Evolutionary conservation across 2,888 invertebrate genomes (phyloP).

Genomic region (Rhogogaster chlorosoma): DNA sequence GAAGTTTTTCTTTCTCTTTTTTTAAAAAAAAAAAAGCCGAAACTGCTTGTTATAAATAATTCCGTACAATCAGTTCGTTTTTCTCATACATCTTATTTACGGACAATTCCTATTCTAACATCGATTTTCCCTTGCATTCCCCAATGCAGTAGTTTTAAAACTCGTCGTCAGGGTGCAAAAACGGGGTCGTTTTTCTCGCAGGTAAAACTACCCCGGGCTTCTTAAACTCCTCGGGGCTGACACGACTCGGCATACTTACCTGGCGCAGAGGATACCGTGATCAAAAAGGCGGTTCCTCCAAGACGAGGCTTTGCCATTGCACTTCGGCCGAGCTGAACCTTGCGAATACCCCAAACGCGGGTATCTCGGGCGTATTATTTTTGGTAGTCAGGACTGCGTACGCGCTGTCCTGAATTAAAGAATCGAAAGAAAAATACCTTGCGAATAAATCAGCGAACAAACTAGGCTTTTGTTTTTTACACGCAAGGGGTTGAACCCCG

Average conservation of each 20-base stretch:
- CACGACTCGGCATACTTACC: slow-evolving; percentile 31
- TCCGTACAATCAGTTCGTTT: too few species aligned
- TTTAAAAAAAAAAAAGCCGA: too few species aligned
- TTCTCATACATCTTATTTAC: too few species aligned
- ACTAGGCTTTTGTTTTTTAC: background rate
- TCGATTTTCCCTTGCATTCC: background rate
- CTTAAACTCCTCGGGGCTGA: background rate
- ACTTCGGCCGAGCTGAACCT: slow-evolving; percentile 47
- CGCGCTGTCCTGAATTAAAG: slow-evolving; percentile 30
- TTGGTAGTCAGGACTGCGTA: slow-evolving; percentile 50
- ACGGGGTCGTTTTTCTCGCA: background rate
- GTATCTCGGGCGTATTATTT: slow-evolving; percentile 51
- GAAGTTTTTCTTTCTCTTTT: too few species aligned
- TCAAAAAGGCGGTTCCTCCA: slow-evolving; percentile 50
- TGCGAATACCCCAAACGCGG: slow-evolving; percentile 49
- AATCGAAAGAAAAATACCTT: background rate
- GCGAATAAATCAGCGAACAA: background rate
- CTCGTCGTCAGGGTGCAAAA: background rate
- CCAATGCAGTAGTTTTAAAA: background rate
- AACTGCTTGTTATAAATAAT: too few species aligned
- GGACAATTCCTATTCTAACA: too few species aligned
- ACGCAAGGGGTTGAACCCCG: background rate
- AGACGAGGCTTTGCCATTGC: slow-evolving; percentile 51
- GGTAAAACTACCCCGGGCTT: background rate
- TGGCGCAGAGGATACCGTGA: slow-evolving; percentile 51